Percentiles rank a stretch among this genome's conserved stretches.
phyloP scores from a whole-genome alignment of 2,888 invertebrate genomes.

The Terebella lapidaria region DNA sequence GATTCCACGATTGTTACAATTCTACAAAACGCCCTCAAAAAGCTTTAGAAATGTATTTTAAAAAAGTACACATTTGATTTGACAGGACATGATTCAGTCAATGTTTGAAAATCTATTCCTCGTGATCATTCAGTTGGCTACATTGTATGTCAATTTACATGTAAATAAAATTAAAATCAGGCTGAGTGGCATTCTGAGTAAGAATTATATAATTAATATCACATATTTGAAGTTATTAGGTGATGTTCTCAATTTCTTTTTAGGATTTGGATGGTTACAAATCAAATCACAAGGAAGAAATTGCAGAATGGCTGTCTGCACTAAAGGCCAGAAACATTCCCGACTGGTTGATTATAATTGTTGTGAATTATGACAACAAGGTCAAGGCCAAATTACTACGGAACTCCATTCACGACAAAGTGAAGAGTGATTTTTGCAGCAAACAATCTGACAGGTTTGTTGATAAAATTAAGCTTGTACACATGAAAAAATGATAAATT shows the following conservation, averaged over 20 bases:
- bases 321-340: conserved; percentile 70
- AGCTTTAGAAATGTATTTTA: neutral
- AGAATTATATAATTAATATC: too few species aligned
- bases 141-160: too few species aligned
- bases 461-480: too few species aligned
- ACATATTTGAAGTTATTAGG: too few species aligned
- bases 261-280: conserved; percentile 94
- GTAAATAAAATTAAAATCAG: too few species aligned
- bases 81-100: too few species aligned
- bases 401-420: conserved; percentile 89
- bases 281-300: conserved; percentile 78
- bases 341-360: conserved; percentile 90
- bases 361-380: conserved; percentile 85
- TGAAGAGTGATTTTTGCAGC: conserved; percentile 85
- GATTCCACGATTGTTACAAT: neutral
- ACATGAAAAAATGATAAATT: too few species aligned
- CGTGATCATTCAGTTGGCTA: too few species aligned
- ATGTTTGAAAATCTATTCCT: too few species aligned
- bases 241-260: too few species aligned
- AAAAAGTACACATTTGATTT: neutral
- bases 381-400: conserved; percentile 79
- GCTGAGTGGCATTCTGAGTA: too few species aligned
- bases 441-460: conserved; percentile 71
- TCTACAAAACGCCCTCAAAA: neutral
- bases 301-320: conserved; percentile 80